Evolutionary conservation across 1,140 invertebrate species (phyloP).

Genomic region (Notospermus geniculatus): DNA sequence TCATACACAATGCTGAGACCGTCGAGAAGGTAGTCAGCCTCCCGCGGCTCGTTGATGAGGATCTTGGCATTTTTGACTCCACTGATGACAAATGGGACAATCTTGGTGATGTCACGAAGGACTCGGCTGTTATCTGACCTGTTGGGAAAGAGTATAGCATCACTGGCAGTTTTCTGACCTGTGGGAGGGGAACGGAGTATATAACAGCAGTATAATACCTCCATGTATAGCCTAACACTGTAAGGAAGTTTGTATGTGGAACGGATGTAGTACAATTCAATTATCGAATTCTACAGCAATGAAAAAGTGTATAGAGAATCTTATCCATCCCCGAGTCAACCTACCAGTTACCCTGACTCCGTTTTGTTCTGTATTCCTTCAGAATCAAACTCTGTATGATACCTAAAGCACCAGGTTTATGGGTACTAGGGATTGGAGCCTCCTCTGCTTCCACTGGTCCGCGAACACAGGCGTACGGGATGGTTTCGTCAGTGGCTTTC

Average conservation of each 20-base stretch:
- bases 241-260: no score
- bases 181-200: no score
- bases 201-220: no score
- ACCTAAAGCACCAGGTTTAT: conserved; percentile 26
- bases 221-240: no score
- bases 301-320: neutral
- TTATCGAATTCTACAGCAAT: no score
- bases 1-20: conserved; percentile 39
- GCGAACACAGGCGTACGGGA: conserved; percentile 41
- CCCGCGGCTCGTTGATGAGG: conserved; percentile 32
- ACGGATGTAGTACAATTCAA: no score
- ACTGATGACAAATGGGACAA: conserved; percentile 36
- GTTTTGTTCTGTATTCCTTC: conserved; percentile 43
- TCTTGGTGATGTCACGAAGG: conserved; percentile 32
- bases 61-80: conserved; percentile 12
- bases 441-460: conserved; percentile 31
- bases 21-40: conserved; percentile 36
- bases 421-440: conserved; percentile 27
- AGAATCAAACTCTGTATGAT: conserved; percentile 42
- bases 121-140: conserved; percentile 42
- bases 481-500: conserved; percentile 16
- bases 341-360: conserved; percentile 42
- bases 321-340: neutral
- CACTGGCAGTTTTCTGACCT: no score
- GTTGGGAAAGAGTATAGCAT: conserved; percentile 18